Percentiles rank a stretch among this genome's conserved stretches.
These are phyloP conservation scores for Kuschelorhynchus macadamiae DNA, from an alignment of 2,888 invertebrate genomes.

Conservation along the genomic window DNA sequence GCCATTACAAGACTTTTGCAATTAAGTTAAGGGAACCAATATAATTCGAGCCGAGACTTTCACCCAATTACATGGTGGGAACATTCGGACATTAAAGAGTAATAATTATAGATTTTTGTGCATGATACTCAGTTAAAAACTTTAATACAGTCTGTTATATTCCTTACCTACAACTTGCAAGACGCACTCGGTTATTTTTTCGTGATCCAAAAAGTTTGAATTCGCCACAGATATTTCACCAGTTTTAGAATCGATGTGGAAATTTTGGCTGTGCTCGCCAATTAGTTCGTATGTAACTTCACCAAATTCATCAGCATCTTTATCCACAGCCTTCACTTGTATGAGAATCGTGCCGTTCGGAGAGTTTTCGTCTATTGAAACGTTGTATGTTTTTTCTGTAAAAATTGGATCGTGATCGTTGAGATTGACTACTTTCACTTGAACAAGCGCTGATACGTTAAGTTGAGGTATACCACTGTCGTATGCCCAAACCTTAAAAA, in stretches of 20 bases:
- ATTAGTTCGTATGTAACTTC: slow-evolving; percentile 83
- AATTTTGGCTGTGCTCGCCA: slow-evolving; percentile 81
- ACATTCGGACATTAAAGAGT: no score
- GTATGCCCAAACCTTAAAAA: slow-evolving; percentile 71
- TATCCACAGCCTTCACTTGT: slow-evolving; percentile 82
- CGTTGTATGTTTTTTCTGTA: slow-evolving; percentile 77
- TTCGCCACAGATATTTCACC: slow-evolving; percentile 85
- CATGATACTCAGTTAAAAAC: no score
- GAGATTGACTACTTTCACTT: slow-evolving; percentile 83
- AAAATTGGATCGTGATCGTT: slow-evolving; percentile 92
- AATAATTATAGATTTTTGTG: no score
- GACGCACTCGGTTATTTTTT: slow-evolving; percentile 78
- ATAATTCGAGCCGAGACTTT: no score
- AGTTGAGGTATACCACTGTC: slow-evolving; percentile 91
- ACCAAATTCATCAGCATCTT: slow-evolving; percentile 85
- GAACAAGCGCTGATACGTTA: slow-evolving; percentile 82
- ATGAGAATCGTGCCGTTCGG: slow-evolving; percentile 80
- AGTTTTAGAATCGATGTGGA: slow-evolving; percentile 78
- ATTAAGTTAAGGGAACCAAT: no score
- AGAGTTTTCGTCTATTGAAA: slow-evolving; percentile 83
- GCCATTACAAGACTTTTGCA: no score
- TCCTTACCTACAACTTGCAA: slow-evolving; percentile 73
- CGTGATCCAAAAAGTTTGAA: slow-evolving; percentile 83
- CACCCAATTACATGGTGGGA: no score
- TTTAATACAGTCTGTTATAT: no score